phyloP scores from a whole-genome alignment of 2,797 vertebrate genomes.

The Anas bahamensis region DNA sequence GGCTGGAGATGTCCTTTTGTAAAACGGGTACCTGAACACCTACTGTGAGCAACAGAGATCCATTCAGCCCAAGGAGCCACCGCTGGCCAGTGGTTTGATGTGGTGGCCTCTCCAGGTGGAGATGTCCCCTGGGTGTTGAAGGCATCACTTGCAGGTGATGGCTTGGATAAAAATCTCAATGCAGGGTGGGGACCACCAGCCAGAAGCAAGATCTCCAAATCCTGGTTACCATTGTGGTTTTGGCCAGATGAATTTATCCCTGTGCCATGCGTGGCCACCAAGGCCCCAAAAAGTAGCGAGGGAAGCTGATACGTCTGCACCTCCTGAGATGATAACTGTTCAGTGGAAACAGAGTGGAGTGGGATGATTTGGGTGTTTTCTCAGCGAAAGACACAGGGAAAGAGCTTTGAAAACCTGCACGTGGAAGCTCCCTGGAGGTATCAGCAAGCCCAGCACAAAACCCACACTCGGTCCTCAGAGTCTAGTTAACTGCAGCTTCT shows the following conservation, averaged over 20 bases:
- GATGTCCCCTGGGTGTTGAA: background rate
- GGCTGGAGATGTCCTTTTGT: background rate
- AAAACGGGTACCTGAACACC: background rate
- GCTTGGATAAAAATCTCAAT: background rate
- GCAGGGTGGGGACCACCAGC: background rate
- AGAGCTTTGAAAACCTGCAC: background rate
- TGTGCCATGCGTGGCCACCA: background rate
- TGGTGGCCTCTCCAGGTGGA: background rate
- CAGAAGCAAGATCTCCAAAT: background rate
- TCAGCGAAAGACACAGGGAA: background rate
- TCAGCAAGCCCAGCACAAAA: background rate
- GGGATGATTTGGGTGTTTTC: rapidly evolving
- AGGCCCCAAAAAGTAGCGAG: background rate
- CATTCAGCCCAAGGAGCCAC: background rate
- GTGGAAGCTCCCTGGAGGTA: background rate
- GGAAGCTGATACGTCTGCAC: background rate
- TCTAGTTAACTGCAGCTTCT: background rate
- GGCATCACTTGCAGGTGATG: background rate
- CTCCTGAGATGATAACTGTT: background rate
- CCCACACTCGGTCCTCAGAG: background rate
- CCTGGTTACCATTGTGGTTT: too few species aligned
- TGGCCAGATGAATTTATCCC: background rate
- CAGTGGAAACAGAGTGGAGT: background rate
- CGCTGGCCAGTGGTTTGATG: background rate
- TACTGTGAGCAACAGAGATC: background rate